Evolutionary conservation across 2,113 vertebrate genomes (phyloP).

Genomic region (Eidolon helvum): DNA sequence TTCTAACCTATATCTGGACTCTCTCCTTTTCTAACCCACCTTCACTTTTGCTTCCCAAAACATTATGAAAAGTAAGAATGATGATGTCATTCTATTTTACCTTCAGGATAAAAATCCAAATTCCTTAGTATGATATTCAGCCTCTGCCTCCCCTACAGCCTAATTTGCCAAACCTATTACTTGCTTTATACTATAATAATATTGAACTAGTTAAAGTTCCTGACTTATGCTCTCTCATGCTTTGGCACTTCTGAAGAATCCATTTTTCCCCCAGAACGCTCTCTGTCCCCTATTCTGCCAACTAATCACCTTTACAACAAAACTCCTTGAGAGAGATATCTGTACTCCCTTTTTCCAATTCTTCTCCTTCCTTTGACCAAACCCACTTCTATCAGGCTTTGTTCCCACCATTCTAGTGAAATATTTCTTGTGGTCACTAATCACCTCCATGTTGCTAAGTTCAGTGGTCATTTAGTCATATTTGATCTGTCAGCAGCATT

Average conservation of each 20-base stretch:
- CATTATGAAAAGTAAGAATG: neutral
- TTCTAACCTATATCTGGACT: neutral
- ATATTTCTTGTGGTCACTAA: neutral
- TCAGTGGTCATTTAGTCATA: neutral
- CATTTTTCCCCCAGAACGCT: neutral
- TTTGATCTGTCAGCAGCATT: neutral
- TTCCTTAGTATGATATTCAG: neutral
- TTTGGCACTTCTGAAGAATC: neutral
- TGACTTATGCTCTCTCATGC: neutral
- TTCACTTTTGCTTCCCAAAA: neutral
- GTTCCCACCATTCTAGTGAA: neutral
- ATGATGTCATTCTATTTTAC: neutral
- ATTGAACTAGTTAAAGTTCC: neutral
- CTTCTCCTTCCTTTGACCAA: neutral
- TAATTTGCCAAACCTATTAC: neutral
- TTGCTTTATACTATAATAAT: neutral
- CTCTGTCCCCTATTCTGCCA: neutral
- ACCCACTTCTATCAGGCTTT: neutral
- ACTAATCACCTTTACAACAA: neutral
- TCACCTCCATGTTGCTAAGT: neutral
- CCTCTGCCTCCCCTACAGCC: neutral
- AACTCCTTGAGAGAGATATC: neutral
- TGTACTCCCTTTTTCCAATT: neutral
- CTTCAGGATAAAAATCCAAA: neutral
- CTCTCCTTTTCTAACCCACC: neutral